Evolutionary conservation across 2,113 vertebrate species (phyloP), one percentile per base, ranked within the genome.

Genomic region (Oncorhynchus tshawytscha): DNA sequence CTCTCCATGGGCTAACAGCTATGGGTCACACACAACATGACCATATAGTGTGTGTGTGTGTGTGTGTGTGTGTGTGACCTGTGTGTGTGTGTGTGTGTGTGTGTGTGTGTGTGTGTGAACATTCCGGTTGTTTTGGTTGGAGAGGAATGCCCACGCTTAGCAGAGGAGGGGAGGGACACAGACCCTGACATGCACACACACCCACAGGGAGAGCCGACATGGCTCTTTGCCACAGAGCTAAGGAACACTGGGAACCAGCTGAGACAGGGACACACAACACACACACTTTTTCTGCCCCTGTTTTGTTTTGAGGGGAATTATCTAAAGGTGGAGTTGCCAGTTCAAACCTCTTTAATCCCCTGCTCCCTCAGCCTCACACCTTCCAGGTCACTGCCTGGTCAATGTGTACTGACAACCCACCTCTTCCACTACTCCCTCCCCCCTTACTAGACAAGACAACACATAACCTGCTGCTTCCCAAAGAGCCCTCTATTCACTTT

Each of bases 381-480:
- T 80, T 65, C 70, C 72, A 68, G 75, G 73, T 79, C 77, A 81
- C 13, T 31, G 45, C 51, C 60, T 60, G 16, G 67, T 83, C 69
- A 75, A 54, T 57, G 57, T 70, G 66, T 59, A 31, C 29, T 54
- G 69, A n/a, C 69, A 54, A 49, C 48, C 69, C 4, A 18, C 16
- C 66, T 8, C 5, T n/a, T 4, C 49, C 1, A 0, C 9, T 12
- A 2, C 24, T 1, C 24, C 24, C 24, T 1, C 48, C 48, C 15
- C 49, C 9, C 49, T 16, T 16, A 16, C 11, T 4, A 51, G 49
- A 51, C 49, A 15, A 51, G 12, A 16, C 15, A 12, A 51, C 49
- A 51, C 49, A 51, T 16, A 51, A 5, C 49, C 34, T 39, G 34
- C 0, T 39, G 34, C 34, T 39, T 39, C 7, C 34, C 34, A 8